Conservation (phyloP, 2,797 vertebrate species). For the Merluccius polli region DNA sequence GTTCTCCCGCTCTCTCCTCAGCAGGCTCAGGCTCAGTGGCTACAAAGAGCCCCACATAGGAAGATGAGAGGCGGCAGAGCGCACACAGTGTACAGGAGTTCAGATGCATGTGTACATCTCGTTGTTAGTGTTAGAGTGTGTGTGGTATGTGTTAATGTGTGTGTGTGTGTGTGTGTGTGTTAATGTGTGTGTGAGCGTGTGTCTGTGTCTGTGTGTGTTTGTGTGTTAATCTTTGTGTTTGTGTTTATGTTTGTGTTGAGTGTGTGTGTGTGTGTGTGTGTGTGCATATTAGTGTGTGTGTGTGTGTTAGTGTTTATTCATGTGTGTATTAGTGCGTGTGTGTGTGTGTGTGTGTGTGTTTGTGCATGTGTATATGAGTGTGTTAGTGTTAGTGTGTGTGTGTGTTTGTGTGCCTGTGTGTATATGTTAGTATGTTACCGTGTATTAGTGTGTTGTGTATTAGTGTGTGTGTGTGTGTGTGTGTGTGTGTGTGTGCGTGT, state of each 20-base stretch:
- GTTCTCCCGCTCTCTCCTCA: constrained; percentile 62
- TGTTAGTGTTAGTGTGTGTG: constrained; percentile 40
- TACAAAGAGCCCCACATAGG: constrained; percentile 75
- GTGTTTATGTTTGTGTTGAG: constrained; percentile 43
- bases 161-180: constrained; percentile 41
- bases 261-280: constrained; percentile 40
- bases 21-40: constrained; percentile 60
- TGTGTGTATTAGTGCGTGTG: background rate
- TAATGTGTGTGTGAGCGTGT: background rate
- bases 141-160: constrained; percentile 43
- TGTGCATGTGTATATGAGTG: background rate
- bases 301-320: background rate
- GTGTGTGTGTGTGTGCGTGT: constrained; percentile 36
- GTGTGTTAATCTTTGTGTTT: background rate
- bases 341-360: constrained; percentile 44
- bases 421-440: constrained; percentile 33
- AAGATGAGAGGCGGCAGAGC: constrained; percentile 69
- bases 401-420: constrained; percentile 12
- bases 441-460: background rate
- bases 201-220: background rate
- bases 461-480: constrained; percentile 41
- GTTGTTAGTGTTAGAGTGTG: background rate
- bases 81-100: constrained; percentile 53
- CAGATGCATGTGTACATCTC: constrained; percentile 60
- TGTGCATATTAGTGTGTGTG: background rate